Evolutionary conservation across 2,113 vertebrate species (phyloP), one percentile per base, ranked within the genome.

Genomic region (Ranitomeya imitator): DNA sequence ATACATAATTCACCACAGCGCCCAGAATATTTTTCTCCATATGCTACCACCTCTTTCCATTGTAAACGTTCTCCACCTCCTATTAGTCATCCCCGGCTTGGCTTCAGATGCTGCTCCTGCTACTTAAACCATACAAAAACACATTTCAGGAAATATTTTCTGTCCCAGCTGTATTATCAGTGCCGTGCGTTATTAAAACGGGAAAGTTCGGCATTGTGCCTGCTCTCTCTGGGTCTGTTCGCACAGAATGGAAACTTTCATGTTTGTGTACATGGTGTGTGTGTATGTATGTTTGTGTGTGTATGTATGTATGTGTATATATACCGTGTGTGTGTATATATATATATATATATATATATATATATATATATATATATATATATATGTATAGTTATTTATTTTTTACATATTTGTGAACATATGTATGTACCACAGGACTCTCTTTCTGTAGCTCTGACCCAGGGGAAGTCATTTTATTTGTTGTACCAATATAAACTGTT

Each of bases 1-100:
- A 84, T 88, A 90, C 55, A 89, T 85, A 90, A 90, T 88, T 86
- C 90, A 6, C 63, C 52, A 55, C 54, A 26, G 8, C 51, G 2
- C 77, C 67, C 85, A 77, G 61, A 51, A 80, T 86, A 69, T n/a
- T 10, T 65, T 65, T 55, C 61, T 69, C 26, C 74, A 85, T 5
- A 45, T 85, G 10, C 37, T 76, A 7, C 77, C 54, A 65, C 76
- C 76, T 86, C 76, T 86, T 61, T 60, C 85, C 63, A 86, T 86
- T 79, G 85, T 86, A 79, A 65, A 63, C 26, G 45, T 52, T 61
- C 61, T 79, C 59, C 60, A 31, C 76, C 19, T 79, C 69, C 37
- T 10, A 79, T 55, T 79, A 67, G 63, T 78, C 71, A 83, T 86
- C 63, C 74, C 26, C 37, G n/a, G 85, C 73, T 86, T 61, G 61